Conservation (phyloP, 2,113 vertebrate genomes). For the Oncorhynchus gorbuscha region DNA sequence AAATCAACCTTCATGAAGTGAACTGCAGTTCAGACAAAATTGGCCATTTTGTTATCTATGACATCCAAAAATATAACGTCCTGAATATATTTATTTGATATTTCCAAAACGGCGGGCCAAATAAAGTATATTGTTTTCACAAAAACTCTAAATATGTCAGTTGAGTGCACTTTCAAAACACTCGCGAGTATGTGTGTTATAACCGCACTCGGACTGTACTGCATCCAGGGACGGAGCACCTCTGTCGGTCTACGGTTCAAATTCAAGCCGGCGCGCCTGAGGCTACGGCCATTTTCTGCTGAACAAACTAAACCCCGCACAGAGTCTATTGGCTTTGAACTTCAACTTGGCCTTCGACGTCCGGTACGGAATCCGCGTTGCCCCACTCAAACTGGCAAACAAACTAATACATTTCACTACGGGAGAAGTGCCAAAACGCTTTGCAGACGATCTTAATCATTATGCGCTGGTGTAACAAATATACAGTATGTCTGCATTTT, state of each 20-base stretch:
- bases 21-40: no score
- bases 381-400: conserved; percentile 12
- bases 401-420: conserved; percentile 41
- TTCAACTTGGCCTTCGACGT: conserved; percentile 67
- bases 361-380: conserved; percentile 32
- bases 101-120: no score
- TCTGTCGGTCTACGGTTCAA: conserved; percentile 71
- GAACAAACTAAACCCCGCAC: conserved; percentile 43
- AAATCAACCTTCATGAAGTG: no score
- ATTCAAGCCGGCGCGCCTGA: conserved; percentile 74
- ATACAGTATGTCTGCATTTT: no score
- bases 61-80: no score
- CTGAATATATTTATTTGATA: no score
- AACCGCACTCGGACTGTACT: conserved; percentile 24
- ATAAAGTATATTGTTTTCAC: no score
- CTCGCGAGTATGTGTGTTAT: neutral
- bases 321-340: conserved; percentile 48
- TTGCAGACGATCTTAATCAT: neutral
- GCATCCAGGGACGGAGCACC: conserved; percentile 67
- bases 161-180: conserved; percentile 3
- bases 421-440: conserved; percentile 21
- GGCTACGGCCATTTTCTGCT: conserved; percentile 89
- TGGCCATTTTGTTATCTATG: no score
- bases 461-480: conserved; percentile 16
- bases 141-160: neutral